phyloP scores from a whole-genome alignment of 1,140 invertebrate species.

The Achroia grisella region DNA sequence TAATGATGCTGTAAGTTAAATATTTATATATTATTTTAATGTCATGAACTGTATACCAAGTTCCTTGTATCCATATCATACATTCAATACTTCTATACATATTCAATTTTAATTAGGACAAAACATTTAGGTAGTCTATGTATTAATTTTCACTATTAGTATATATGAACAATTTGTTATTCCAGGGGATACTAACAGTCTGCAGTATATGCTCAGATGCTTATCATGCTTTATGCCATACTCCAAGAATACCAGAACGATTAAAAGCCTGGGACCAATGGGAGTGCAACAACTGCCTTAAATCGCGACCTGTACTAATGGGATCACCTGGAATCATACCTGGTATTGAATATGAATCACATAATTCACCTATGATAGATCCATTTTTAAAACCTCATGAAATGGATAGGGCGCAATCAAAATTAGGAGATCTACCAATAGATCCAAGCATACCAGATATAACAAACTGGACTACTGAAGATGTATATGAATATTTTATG shows the following conservation, averaged over 20 bases:
- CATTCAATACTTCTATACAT: too few relatives aligned
- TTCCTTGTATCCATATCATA: too few relatives aligned
- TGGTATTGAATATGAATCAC: constrained; percentile 35
- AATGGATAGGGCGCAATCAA: constrained; percentile 50
- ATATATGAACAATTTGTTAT: constrained; percentile 14
- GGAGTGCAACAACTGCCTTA: constrained; percentile 75
- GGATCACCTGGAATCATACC: constrained; percentile 48
- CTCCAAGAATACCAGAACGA: constrained; percentile 75
- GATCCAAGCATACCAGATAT: constrained; percentile 85
- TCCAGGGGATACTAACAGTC: constrained; percentile 81
- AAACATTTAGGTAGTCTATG: too few relatives aligned
- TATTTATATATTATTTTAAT: too few relatives aligned
- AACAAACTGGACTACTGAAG: constrained; percentile 84
- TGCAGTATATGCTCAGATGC: constrained; percentile 88
- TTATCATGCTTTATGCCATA: constrained; percentile 85
- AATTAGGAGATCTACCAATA: constrained; percentile 57
- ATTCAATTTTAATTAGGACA: too few relatives aligned
- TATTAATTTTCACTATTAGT: constrained; percentile 7
- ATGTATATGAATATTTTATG: constrained; percentile 87
- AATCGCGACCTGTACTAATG: constrained; percentile 50
- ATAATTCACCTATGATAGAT: constrained; percentile 33
- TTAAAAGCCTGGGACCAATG: constrained; percentile 73
- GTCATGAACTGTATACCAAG: too few relatives aligned
- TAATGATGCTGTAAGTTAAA: constrained; percentile 77
- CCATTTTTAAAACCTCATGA: constrained; percentile 66